These are phyloP conservation scores for Vombatus ursinus DNA, from an alignment of 2,113 vertebrate genomes.

Conservation along the genomic window DNA sequence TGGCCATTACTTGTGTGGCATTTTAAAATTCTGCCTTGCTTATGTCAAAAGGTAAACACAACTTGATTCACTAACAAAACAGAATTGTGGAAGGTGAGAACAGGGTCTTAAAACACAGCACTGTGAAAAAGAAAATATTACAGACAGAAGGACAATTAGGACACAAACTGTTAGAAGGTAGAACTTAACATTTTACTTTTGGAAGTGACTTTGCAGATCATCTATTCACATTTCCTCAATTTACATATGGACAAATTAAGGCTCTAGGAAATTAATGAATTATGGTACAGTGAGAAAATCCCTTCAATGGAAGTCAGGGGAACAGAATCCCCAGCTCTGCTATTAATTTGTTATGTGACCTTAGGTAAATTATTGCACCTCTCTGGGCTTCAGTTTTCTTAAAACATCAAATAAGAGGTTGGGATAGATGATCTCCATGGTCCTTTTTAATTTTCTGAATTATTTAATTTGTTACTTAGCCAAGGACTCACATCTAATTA, in stretches of 20 bases:
- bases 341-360: not conserved
- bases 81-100: not conserved
- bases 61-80: constrained; percentile 5
- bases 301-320: not conserved
- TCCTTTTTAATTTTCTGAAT: too few species aligned
- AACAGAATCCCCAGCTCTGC: not conserved
- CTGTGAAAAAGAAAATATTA: not conserved
- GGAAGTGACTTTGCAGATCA: not conserved
- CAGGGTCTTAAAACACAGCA: not conserved
- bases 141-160: not conserved
- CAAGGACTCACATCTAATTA: not conserved
- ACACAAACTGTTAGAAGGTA: not conserved
- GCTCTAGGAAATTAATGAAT: not conserved
- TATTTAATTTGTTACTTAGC: too few species aligned
- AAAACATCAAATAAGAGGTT: not conserved
- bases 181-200: not conserved
- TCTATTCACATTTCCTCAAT: not conserved
- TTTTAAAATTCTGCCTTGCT: constrained; percentile 12
- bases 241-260: not conserved
- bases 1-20: constrained; percentile 27
- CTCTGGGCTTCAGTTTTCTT: not conserved
- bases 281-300: not conserved
- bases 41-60: not conserved
- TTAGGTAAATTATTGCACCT: not conserved
- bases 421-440: too few species aligned